Evolutionary conservation across 2,797 vertebrate genomes (phyloP), one percentile per base, ranked within the genome.

Genomic region (Enteromius thamalakanensis): DNA sequence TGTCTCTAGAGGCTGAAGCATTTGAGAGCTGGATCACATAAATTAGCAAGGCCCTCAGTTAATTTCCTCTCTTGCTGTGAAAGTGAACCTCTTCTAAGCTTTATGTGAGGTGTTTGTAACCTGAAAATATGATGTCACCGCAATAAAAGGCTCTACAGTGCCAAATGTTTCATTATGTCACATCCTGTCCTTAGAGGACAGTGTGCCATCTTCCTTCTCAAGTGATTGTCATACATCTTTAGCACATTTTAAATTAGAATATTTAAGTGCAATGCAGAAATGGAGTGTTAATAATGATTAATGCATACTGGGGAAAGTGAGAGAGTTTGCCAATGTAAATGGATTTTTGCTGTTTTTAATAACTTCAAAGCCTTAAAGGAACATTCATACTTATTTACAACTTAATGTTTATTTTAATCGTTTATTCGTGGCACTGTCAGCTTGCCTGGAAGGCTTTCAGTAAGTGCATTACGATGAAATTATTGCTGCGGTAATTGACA

Each of bases 231-330:
- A 45, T 42, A 55, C 72, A 69, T 76, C 82, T 78, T 51, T 79
- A 62, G 53, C 67, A 15, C 42, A 42, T 71, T 80, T 80, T 83
- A 83, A 72, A 78, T 83, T 40, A 64, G 60, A 78, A 74, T 51
- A 19, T 60, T 65, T 47, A 58, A 82, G 37, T 68, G 34, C 64
- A 76, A 26, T 29, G 23, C 34, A 64, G 47, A 69, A 82, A 79
- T 72, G 67, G 42, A 79, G 76, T 71, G 75, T 71, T 83, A 70
- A 83, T 83, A 69, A 79, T 71, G 76, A 78, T 83, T 64, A 70
- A 83, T 79, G 76, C 17, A 23, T 34, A 51, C 7, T 60, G 65
- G 40, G 62, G 82, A 58, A 71, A 71, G 53, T 71, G 55, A 71
- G 65, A 15, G 15, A 51, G 72, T 68, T 58, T 58, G 72, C 47